A percentile compares a stretch with the other conserved stretches of the same genome.
Evolutionary conservation across 1,140 invertebrate genomes (phyloP).

Genomic region (Venustaconcha ellipsiformis): DNA sequence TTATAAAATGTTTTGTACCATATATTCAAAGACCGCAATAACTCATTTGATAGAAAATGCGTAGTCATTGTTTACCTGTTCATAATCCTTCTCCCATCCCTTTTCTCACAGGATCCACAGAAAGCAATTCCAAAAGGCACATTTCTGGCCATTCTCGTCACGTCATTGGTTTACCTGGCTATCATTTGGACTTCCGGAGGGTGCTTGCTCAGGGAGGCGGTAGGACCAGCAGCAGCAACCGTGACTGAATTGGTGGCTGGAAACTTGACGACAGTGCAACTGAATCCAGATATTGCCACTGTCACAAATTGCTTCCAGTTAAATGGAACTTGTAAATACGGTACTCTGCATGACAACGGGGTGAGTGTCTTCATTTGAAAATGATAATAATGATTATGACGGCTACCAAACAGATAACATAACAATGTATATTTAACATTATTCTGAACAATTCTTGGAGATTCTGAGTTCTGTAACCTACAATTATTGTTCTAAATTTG

Average conservation of each 20-base stretch:
- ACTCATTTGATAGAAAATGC: no score
- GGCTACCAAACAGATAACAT: background rate
- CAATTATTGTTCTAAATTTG: background rate
- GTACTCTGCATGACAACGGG: conserved; percentile 80
- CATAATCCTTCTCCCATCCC: no score
- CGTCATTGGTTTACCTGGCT: conserved; percentile 84
- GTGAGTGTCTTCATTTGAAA: conserved; percentile 18
- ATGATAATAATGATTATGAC: background rate
- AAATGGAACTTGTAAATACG: conserved; percentile 75
- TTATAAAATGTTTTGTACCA: no score
- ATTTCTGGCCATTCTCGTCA: conserved; percentile 86
- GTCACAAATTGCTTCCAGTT: conserved; percentile 29
- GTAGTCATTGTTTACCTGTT: no score
- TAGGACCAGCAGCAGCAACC: conserved; percentile 72
- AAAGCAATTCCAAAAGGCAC: conserved; percentile 80
- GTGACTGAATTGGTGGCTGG: background rate
- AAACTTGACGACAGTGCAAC: conserved; percentile 5
- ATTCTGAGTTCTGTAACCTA: background rate
- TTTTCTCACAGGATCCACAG: conserved; percentile 78
- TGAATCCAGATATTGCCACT: conserved; percentile 14
- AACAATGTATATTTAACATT: background rate
- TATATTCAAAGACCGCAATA: no score
- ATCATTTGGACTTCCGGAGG: conserved; percentile 83
- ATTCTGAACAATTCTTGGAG: background rate
- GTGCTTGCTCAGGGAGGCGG: conserved; percentile 81